Conservation (phyloP, 2,888 invertebrate genomes). For the Eucera pruinosa region DNA sequence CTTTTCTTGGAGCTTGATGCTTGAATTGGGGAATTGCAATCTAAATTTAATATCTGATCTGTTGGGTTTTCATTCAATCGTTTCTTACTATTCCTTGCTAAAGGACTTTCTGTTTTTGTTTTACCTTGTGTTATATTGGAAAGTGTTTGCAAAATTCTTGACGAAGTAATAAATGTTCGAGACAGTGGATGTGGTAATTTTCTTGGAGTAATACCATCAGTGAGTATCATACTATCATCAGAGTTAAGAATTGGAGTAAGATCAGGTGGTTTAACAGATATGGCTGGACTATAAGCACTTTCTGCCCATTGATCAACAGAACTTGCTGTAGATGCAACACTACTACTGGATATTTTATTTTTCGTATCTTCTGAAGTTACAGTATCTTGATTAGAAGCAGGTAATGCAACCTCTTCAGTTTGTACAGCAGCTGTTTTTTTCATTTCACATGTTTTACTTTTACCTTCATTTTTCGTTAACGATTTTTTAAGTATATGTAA, state of each 20-base stretch:
- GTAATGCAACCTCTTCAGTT: slow-evolving; percentile 68
- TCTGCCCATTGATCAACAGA: slow-evolving; percentile 80
- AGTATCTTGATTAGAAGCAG: slow-evolving; percentile 33
- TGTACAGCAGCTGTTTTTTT: slow-evolving; percentile 74
- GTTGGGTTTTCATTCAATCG: slow-evolving; percentile 45
- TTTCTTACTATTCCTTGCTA: slow-evolving; percentile 43
- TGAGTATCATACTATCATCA: slow-evolving; percentile 72
- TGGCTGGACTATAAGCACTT: slow-evolving; percentile 71
- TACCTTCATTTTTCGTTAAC: slow-evolving; percentile 56
- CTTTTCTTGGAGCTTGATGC: slow-evolving; percentile 76
- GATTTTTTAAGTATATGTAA: slow-evolving; percentile 71
- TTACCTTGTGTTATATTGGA: slow-evolving; percentile 78
- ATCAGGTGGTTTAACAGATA: slow-evolving; percentile 78
- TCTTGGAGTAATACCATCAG: slow-evolving; percentile 53
- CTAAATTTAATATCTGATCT: slow-evolving; percentile 32
- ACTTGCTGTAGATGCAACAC: slow-evolving; percentile 73
- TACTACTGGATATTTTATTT: slow-evolving; percentile 66
- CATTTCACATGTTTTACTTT: slow-evolving; percentile 59
- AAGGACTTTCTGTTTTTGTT: slow-evolving; percentile 61
- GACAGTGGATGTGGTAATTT: slow-evolving; percentile 72
- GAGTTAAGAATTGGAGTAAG: slow-evolving; percentile 72
- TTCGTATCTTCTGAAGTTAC: slow-evolving; percentile 32
- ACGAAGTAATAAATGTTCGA: slow-evolving; percentile 79
- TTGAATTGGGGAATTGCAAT: slow-evolving; percentile 41
- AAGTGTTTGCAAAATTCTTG: slow-evolving; percentile 80